Evolutionary conservation across 2,113 vertebrate species (phyloP).

Genomic region (Ophiodon elongatus): DNA sequence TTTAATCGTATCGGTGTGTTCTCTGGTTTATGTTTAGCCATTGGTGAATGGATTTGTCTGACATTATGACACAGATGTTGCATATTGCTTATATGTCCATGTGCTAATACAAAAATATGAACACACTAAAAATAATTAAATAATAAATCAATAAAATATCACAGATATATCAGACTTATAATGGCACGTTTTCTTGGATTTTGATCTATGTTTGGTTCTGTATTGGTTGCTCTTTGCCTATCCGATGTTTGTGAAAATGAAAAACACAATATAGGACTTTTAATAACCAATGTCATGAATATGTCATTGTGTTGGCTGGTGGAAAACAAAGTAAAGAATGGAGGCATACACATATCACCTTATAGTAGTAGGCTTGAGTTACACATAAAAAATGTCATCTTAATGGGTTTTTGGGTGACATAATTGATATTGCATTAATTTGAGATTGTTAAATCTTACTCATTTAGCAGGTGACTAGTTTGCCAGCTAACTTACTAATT

Average conservation of each 20-base stretch:
- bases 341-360: too few species aligned
- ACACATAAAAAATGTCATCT: too few species aligned
- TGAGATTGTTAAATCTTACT: too few species aligned
- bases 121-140: not conserved
- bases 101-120: not conserved
- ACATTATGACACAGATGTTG: not conserved
- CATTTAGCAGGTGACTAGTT: too few species aligned
- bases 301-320: too few species aligned
- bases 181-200: not conserved
- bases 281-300: too few species aligned
- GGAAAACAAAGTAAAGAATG: too few species aligned
- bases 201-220: not conserved
- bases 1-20: not conserved
- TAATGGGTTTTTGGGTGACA: too few species aligned
- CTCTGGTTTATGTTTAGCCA: not conserved
- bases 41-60: not conserved
- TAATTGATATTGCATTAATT: too few species aligned
- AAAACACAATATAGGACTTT: not conserved
- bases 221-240: not conserved
- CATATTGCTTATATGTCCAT: not conserved
- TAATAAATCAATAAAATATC: not conserved
- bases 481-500: too few species aligned
- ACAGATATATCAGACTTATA: not conserved
- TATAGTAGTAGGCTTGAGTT: too few species aligned
- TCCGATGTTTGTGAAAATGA: not conserved